Base-by-base conservation (phyloP, 2,113 vertebrate species). In the Crotophaga sulcirostris region DNA sequence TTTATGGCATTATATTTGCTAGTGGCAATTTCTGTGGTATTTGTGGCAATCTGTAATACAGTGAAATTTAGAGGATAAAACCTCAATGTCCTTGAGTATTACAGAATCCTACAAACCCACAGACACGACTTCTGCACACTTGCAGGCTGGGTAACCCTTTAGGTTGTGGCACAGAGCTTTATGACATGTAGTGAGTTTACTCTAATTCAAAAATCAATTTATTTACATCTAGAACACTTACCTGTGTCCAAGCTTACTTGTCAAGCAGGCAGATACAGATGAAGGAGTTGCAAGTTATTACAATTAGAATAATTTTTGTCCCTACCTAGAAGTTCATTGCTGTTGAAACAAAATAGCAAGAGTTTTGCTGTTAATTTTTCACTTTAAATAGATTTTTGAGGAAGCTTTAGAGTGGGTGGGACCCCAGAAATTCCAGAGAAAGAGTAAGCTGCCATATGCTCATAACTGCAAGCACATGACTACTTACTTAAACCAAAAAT, bases 21-120 rank as follows among this genome's bases (percentile, higher is more conserved):
- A 63, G 16, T 25, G 16, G 36, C 31, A 77, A 36, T 52, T 67
- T 51, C 3, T 60, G 31, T 25, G 28, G 6, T n/a, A 62, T 55
- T 62, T 60, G 31, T 54, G 4, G 29, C 55, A 11, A 62, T 47
- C 28, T 55, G 15, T n/a, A 54, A 45, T 33, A 55, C 63, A 74
- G 38, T 23, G 21, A 58, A 73, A 69, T 70, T 29, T 44, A 78
- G 13, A 11, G 3, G 11, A 42, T 10, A 60, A 69, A 82, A 5
- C 7, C 56, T 82, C 60, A 7, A 6, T 3, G 0, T 21, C 4
- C 25, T 69, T 5, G 3, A n/a, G 5, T 34, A 49, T 49, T 49
- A 38, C 0, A 0, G 49, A 80, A 58, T 31, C 11, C 13, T 42
- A 21, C 2, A 6, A 72, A 64, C 16, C 34, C 11, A 11, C 18